Conservation (phyloP, 2,113 vertebrate genomes). For the Syrmaticus mikado region DNA sequence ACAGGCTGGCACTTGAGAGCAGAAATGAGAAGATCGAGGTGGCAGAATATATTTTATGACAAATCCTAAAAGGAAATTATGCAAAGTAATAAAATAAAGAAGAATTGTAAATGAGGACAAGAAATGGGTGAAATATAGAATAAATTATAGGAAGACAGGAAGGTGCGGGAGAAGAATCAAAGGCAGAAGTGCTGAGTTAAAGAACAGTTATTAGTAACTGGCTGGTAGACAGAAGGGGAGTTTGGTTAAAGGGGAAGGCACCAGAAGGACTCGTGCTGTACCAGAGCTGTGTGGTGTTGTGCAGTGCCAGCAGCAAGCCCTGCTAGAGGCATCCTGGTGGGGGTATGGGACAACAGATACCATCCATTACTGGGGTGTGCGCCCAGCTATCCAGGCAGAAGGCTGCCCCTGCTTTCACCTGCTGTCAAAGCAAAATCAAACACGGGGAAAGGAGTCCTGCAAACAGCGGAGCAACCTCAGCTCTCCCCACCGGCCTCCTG, state of each 20-base stretch:
- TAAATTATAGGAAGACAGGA: constrained; percentile 52
- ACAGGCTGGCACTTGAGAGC: neutral
- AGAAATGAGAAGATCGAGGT: constrained; percentile 42
- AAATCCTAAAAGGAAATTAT: constrained; percentile 75
- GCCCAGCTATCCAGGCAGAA: neutral
- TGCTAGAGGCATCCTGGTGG: neutral
- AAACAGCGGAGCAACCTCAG: rapidly evolving
- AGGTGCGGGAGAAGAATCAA: neutral
- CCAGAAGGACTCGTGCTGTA: neutral
- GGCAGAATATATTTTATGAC: constrained; percentile 68
- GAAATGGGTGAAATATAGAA: constrained; percentile 62
- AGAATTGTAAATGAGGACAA: constrained; percentile 71
- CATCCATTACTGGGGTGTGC: rapidly evolving
- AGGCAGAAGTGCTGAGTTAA: constrained; percentile 54
- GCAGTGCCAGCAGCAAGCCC: neutral
- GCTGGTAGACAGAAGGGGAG: neutral
- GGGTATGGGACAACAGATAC: rapidly evolving
- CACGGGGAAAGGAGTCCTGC: neutral
- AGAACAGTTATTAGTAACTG: constrained; percentile 43
- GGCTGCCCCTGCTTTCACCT: neutral
- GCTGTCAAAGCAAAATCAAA: neutral
- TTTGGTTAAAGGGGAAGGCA: neutral
- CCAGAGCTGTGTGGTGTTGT: neutral
- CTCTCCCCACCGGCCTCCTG: neutral
- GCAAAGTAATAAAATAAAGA: constrained; percentile 77